Evolutionary conservation across 2,797 vertebrate species (phyloP), one percentile per base, ranked within the genome.

Genomic region (Hydrolagus colliei): DNA sequence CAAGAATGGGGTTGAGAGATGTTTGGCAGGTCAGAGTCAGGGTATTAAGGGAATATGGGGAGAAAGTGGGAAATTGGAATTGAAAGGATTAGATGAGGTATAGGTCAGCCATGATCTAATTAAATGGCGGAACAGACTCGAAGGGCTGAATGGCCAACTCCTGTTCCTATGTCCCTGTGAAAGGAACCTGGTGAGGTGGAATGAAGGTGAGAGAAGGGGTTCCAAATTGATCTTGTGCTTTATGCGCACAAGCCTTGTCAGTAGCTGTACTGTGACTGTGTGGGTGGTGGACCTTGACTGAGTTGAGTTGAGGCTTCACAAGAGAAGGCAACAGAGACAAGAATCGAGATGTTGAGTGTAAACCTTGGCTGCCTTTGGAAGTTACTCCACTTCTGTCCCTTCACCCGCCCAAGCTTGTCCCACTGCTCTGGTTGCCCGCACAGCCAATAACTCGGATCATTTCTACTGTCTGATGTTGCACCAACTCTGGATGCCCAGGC

Each of bases 401-500:
- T 65, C 8, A 35, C n/a, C 32, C 3, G 14, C 10, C 3, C 32
- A 35, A 32, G 27, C 10, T 84, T 41, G 68, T 71, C 10, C 27
- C 67, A 13, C 8, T 7, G 5, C 18, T n/a, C 1, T 9, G 32
- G 35, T 2, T 71, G 65, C 4, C 32, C 65, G 41, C 65, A 71
- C 27, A 4, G 41, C 35, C 8, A 84, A 11, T 84, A 18, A 68
- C 10, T 4, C 32, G 20, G 16, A 41, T 68, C 9, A 67, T 61
- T 13, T 32, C 22, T 9, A 68, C 35, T 2, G 41, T 84, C 71
- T 52, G 18, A 84, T 84, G 2, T 71, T 41, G 65, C 18, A 4
- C 16, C 12, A 20, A 4, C 32, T 71, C 65, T 68, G 63, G 27
- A 82, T 0, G 72, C 62, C 88, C 41, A 88, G 87, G 88, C 89